Conservation (phyloP, 2,797 vertebrate genomes). For the Apogon talboti region DNA sequence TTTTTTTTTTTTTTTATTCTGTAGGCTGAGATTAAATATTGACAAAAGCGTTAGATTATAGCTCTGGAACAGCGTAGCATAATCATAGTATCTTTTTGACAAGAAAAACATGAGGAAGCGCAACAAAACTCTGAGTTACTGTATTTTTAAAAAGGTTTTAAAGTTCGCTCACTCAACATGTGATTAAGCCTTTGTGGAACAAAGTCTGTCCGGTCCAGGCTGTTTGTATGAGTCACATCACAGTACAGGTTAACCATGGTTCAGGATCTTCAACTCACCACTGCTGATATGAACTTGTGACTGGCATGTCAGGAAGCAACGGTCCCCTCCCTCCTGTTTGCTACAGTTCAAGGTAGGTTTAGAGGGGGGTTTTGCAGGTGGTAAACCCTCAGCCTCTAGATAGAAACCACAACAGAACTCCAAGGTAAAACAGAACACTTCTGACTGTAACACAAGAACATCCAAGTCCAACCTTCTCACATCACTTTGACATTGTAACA, state of each 20-base stretch:
- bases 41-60: no score
- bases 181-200: no score
- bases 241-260: not conserved
- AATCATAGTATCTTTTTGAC: no score
- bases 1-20: no score
- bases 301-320: slow-evolving; percentile 93
- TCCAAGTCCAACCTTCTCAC: slow-evolving; percentile 35
- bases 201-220: no score
- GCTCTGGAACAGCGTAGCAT: no score
- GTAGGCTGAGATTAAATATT: no score
- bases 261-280: slow-evolving; percentile 85
- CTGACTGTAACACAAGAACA: slow-evolving; percentile 17
- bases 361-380: slow-evolving; percentile 77
- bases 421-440: slow-evolving; percentile 72
- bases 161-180: no score
- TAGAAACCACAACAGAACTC: slow-evolving; percentile 86
- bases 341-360: slow-evolving; percentile 91
- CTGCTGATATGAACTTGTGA: slow-evolving; percentile 91
- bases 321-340: slow-evolving; percentile 91
- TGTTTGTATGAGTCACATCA: no score
- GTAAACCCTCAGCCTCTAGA: slow-evolving; percentile 89
- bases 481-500: slow-evolving; percentile 51
- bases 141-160: no score
- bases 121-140: no score
- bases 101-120: no score